A percentile compares a stretch with the other conserved stretches of the same genome.
These are phyloP conservation scores for Sarcophaga carnaria DNA, from an alignment of 2,888 invertebrate species.

Conservation along the genomic window DNA sequence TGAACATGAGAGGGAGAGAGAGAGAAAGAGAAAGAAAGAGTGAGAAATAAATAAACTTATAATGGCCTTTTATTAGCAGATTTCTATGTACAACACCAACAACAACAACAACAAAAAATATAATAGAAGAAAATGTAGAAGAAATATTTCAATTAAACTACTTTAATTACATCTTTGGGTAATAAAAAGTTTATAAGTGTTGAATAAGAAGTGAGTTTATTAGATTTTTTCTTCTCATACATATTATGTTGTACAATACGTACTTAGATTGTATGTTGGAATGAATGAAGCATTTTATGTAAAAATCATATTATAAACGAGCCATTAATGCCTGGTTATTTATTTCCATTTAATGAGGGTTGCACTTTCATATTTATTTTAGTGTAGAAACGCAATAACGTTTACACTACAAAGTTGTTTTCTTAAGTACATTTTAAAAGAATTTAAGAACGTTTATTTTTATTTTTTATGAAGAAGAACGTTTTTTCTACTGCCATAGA, in stretches of 20 bases:
- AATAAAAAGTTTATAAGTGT: constrained; percentile 30
- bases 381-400: too few species aligned
- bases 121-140: background rate
- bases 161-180: constrained; percentile 49
- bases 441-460: too few species aligned
- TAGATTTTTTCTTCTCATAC: background rate
- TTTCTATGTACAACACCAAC: constrained; percentile 11
- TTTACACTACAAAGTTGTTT: too few species aligned
- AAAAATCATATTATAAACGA: constrained; percentile 11
- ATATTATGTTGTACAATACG: too few species aligned
- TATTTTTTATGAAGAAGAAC: too few species aligned
- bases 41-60: constrained; percentile 16
- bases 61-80: constrained; percentile 30
- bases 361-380: background rate
- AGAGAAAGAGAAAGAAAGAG: background rate
- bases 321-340: background rate
- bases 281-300: constrained; percentile 1
- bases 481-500: too few species aligned
- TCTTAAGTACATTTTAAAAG: too few species aligned
- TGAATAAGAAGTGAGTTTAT: constrained; percentile 23
- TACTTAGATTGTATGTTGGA: too few species aligned
- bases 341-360: constrained; percentile 12
- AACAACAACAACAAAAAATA: too few species aligned
- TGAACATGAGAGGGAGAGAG: background rate
- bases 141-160: constrained; percentile 48